Conservation (phyloP, 1,140 invertebrate species). For the Listronotus oregonensis region DNA sequence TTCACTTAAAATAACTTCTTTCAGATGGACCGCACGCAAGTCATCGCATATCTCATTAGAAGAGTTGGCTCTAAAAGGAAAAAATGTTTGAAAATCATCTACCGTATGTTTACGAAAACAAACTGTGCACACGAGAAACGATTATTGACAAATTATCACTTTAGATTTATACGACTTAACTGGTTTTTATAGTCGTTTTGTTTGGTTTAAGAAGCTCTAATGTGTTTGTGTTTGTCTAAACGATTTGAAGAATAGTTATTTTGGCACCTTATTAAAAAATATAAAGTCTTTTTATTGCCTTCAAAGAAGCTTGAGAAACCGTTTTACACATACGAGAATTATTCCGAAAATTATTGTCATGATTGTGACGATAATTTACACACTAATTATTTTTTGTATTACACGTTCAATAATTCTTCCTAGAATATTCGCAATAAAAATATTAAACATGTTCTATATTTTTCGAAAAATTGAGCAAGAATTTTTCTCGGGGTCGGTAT, state of each 20-base stretch:
- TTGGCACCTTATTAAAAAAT: slow-evolving; percentile 17
- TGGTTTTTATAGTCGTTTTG: slow-evolving; percentile 1
- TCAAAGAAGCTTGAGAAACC: too few relatives aligned
- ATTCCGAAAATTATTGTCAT: too few relatives aligned
- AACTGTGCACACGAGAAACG: slow-evolving; percentile 4
- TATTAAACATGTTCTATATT: too few relatives aligned
- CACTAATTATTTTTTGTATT: too few relatives aligned
- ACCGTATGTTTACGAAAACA: slow-evolving; percentile 9
- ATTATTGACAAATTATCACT: slow-evolving; percentile 23
- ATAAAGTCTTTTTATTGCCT: too few relatives aligned
- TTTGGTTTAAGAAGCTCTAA: slow-evolving; percentile 19
- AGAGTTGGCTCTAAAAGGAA: slow-evolving; percentile 13
- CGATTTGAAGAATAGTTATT: slow-evolving; percentile 10
- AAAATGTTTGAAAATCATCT: slow-evolving; percentile 8
- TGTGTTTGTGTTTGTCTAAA: slow-evolving; percentile 28
- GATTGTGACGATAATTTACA: too few relatives aligned
- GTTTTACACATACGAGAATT: too few relatives aligned
- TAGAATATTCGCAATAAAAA: too few relatives aligned
- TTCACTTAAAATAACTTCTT: slow-evolving; percentile 3
- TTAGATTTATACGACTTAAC: background rate
- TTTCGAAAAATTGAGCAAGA: too few relatives aligned
- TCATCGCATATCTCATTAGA: slow-evolving; percentile 22
- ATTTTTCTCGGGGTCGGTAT: too few relatives aligned
- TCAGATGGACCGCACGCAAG: slow-evolving; percentile 25
- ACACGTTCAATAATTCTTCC: too few relatives aligned